phyloP scores from a whole-genome alignment of 2,888 invertebrate species.

The Polietes domitor region DNA sequence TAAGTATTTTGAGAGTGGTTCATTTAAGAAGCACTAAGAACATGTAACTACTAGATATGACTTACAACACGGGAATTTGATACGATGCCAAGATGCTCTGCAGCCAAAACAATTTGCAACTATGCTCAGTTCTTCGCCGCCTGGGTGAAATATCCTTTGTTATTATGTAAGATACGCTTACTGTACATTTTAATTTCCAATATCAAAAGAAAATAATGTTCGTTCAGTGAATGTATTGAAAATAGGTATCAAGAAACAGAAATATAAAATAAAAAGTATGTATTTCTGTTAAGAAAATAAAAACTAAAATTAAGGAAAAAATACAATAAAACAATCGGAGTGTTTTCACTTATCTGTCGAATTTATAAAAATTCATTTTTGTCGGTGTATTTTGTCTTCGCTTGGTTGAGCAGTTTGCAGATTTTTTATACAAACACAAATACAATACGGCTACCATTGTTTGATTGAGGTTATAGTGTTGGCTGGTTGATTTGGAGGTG shows the following conservation, averaged over 20 bases:
- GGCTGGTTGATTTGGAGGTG: background rate
- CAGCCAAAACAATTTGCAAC: background rate
- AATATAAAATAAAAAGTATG: background rate
- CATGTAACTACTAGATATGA: slow-evolving; percentile 3
- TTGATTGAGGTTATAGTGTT: background rate
- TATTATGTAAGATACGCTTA: background rate
- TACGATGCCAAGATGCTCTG: background rate
- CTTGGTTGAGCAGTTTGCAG: slow-evolving; percentile 28
- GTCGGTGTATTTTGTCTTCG: slow-evolving; percentile 6
- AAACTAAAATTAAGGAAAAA: background rate
- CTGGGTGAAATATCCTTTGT: background rate
- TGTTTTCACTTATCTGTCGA: background rate
- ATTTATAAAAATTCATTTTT: background rate
- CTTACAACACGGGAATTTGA: background rate
- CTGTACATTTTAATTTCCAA: background rate
- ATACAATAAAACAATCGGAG: background rate
- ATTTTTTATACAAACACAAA: background rate
- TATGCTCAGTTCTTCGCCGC: background rate
- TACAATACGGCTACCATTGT: background rate
- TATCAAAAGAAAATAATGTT: background rate
- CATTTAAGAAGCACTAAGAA: background rate
- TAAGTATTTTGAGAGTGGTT: background rate
- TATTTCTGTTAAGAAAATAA: background rate
- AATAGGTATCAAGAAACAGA: background rate
- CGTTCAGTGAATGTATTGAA: too few species aligned